Base-by-base conservation (phyloP, 1,140 invertebrate species). In the Trachymyrmex septentrionalis region DNA sequence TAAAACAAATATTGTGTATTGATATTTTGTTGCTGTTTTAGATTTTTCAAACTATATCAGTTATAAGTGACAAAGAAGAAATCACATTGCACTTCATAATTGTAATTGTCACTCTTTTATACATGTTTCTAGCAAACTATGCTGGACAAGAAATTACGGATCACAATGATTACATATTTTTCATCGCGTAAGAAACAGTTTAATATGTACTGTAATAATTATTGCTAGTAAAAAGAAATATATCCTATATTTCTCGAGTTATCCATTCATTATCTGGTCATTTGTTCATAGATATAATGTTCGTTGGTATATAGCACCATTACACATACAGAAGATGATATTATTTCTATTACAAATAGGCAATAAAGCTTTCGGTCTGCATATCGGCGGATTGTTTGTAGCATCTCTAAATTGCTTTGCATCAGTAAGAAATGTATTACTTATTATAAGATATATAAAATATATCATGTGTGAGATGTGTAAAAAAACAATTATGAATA, bases 61-160 rank as follows among this genome's bases (percentile, higher is more conserved):
- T 19, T 55, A 0, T 9, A 1, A 21, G 6, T 0, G 10, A 16
- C 16, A 38, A n/a, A 10, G 21, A 24, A 21, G 53, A 75, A 75
- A 5, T 19, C 19, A 24, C 59, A 38, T 4, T 59, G 38, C 53
- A 75, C 2, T 16, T 59, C 38, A 0, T 38, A 16, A 10, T 38
- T 59, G 30, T 19, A 38, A 0, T 3, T 16, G 2, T 75, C 12
- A 57, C 16, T 3, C 30, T 75, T 57, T 16, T 38, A 75, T 50
- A 75, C 10, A 48, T 76, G 44, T 78, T 78, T 19, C 0, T 78
- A 66, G 16, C 38, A 0, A 78, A 78, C 12, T 48, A 38, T 48
- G 10, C n/a, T 1, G 76, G 59, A 21, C 59, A 78, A 38, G 16
- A 78, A 64, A 50, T 78, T 5, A 78, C 10, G 21, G 24, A 63